Evolutionary conservation across 2,797 vertebrate genomes (phyloP).

Genomic region (Rallus crepitans): DNA sequence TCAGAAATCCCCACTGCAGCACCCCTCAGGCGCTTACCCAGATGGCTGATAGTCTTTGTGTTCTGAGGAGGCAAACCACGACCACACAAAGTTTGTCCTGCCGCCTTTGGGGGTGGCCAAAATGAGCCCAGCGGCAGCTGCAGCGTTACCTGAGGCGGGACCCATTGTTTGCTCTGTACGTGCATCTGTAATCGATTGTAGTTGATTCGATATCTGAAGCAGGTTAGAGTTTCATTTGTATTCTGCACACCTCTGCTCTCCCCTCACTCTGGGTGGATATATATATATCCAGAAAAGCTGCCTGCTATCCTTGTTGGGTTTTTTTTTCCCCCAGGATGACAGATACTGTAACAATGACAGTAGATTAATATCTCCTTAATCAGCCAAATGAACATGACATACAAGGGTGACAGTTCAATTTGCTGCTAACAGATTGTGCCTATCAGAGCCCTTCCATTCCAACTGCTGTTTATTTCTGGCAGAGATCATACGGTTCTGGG

Average conservation of each 20-base stretch:
- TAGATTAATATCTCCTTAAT: conserved; percentile 91
- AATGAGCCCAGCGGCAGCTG: neutral
- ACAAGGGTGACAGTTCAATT: conserved; percentile 97
- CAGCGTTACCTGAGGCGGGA: neutral
- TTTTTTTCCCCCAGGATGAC: conserved; percentile 39
- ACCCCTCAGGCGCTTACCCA: neutral
- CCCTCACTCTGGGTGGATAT: neutral
- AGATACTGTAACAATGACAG: conserved; percentile 85
- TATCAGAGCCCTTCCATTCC: conserved; percentile 82
- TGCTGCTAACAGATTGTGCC: conserved; percentile 94
- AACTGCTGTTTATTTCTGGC: conserved; percentile 88
- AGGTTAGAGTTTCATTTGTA: conserved; percentile 62
- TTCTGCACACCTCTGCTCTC: conserved; percentile 49
- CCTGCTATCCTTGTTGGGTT: conserved; percentile 54
- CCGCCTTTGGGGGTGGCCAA: neutral
- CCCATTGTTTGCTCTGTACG: neutral
- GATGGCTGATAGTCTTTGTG: neutral
- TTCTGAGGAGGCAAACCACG: neutral
- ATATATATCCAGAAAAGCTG: conserved; percentile 41
- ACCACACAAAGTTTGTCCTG: neutral
- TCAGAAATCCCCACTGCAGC: neutral
- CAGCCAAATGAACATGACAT: conserved; percentile 91
- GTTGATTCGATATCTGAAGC: conserved; percentile 42
- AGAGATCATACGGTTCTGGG: conserved; percentile 80
- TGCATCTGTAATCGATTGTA: neutral